Base-by-base conservation (phyloP, 2,113 vertebrate species). In the Melanerpes aurifrons region DNA sequence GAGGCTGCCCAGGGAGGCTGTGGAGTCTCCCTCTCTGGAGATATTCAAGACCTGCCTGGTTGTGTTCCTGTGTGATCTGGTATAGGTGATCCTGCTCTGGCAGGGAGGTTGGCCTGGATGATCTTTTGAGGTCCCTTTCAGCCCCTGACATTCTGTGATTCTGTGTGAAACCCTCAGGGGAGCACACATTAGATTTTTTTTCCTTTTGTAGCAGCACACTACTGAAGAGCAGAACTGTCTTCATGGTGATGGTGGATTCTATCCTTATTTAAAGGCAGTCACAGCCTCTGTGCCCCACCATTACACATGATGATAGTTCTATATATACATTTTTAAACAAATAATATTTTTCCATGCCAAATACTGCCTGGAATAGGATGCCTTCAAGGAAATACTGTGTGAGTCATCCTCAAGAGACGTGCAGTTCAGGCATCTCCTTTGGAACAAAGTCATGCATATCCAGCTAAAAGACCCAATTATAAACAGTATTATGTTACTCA, bases 361-460 rank as follows among this genome's bases (percentile, higher is more conserved):
- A 72, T 86, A 75, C 57, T 89, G 90, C 57, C 75, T 83, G 83
- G 89, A 96, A 94, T 87, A 66, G 48, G 63, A 87, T 91, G 81
- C 48, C 69, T 96, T 87, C 72, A 91, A 89, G 84, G 79, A 95
- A 92, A 91, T 28, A 78, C 47, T 64, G 63, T 47, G 29, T 96
- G 94, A 96, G 72, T 96, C 95, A 96, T 92, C 29, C 91, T 86
- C 76, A 84, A 69, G 88, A 95, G 84, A 95, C 6, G 8, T 90
- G 73, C 54, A 71, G 3, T 10, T 53, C 61, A 86, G 90, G 72
- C 84, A 82, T 28, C 74, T 96, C 91, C 92, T 94, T 95, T 95
- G 95, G 87, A 95, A 92, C 15, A 63, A 75, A 85, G 71, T 80
- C 70, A 53, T 77, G 37, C 76, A 67, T 43, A 79, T 77, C 47